Percentiles rank a stretch among this genome's conserved stretches.
Evolutionary conservation across 2,797 vertebrate species (phyloP).

Genomic region (Basileuterus tristriatus): DNA sequence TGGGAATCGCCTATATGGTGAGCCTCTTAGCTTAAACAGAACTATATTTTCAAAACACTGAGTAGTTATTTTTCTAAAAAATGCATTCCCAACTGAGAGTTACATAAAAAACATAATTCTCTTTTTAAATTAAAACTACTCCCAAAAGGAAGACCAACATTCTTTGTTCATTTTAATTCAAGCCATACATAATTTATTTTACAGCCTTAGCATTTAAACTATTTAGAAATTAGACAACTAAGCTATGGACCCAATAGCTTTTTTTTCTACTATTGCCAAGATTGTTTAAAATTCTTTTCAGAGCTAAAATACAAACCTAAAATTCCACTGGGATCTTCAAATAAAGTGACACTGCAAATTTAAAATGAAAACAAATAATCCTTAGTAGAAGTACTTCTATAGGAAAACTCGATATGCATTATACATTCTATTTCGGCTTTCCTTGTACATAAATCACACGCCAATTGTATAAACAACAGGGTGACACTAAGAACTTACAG

Average conservation of each 20-base stretch:
- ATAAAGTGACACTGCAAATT: constrained; percentile 27
- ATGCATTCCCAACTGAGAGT: constrained; percentile 28
- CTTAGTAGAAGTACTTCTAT: constrained; percentile 3
- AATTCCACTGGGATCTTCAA: constrained; percentile 47
- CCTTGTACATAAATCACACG: background rate
- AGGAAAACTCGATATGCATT: constrained; percentile 13
- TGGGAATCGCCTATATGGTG: background rate
- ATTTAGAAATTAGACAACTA: constrained; percentile 64
- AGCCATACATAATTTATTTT: constrained; percentile 62
- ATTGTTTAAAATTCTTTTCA: constrained; percentile 60
- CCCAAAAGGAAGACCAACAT: constrained; percentile 50
- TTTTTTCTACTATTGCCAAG: constrained; percentile 31
- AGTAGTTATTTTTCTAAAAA: constrained; percentile 23
- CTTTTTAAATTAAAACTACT: constrained; percentile 67
- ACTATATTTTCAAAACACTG: background rate
- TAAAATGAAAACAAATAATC: constrained; percentile 44
- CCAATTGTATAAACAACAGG: background rate
- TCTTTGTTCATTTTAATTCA: constrained; percentile 58
- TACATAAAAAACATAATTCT: constrained; percentile 39
- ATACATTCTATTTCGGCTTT: background rate
- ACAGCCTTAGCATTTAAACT: constrained; percentile 55
- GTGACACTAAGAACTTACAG: background rate
- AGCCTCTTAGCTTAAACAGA: background rate
- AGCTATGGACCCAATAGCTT: constrained; percentile 29
- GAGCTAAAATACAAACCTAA: constrained; percentile 52